Evolutionary conservation across 2,113 vertebrate species (phyloP).

Genomic region (Noctilio leporinus): DNA sequence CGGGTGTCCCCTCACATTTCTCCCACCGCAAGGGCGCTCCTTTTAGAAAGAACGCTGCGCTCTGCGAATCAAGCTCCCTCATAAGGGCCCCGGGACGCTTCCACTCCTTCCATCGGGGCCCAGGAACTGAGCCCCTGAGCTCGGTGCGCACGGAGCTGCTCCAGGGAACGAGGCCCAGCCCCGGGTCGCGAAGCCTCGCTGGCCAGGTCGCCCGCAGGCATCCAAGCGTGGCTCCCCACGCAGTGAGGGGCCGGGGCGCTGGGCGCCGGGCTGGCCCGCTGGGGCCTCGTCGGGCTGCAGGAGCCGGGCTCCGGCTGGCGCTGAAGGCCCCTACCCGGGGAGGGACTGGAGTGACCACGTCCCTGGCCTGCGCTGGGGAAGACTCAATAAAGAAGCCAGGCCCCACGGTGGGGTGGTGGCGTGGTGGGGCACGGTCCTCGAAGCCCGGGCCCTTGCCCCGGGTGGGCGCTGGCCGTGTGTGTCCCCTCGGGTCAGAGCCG

Average conservation of each 20-base stretch:
- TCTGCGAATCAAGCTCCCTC: accelerated
- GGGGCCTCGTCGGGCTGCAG: accelerated
- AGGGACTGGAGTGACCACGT: neutral
- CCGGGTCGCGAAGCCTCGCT: neutral
- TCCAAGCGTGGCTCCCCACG: neutral
- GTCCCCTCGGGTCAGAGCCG: neutral
- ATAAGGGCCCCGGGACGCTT: neutral
- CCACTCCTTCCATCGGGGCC: too few relatives aligned
- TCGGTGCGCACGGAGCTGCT: accelerated
- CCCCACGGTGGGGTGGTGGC: neutral
- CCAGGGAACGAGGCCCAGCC: conserved; percentile 1
- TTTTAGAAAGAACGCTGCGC: neutral
- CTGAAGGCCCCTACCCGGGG: neutral
- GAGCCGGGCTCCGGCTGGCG: accelerated
- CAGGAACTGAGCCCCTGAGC: accelerated
- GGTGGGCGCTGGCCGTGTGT: neutral
- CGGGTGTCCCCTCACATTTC: neutral
- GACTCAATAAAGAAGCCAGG: neutral
- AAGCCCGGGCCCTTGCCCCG: neutral
- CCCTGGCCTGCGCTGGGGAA: neutral
- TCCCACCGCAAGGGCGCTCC: neutral
- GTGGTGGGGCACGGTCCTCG: neutral
- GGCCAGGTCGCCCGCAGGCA: neutral
- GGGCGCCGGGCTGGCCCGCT: neutral
- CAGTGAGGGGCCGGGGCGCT: accelerated